Evolutionary conservation across 2,113 vertebrate genomes (phyloP).

Genomic region (Callochromis pleurospilus): DNA sequence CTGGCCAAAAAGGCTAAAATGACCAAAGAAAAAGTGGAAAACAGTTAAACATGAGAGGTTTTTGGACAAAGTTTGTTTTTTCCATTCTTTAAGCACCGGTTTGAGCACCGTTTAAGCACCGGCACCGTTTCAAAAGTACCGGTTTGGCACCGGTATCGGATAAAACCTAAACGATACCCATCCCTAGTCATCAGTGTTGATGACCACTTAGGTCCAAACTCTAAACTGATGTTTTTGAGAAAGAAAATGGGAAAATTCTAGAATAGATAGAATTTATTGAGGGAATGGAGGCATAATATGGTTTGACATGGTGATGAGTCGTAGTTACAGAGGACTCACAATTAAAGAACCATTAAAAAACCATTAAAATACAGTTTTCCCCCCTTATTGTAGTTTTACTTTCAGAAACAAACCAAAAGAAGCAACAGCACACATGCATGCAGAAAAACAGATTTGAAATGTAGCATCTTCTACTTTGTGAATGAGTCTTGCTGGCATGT

Average conservation of each 20-base stretch:
- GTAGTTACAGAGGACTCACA: background rate
- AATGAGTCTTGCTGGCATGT: background rate
- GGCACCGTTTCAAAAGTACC: too few relatives aligned
- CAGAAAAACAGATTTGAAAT: background rate
- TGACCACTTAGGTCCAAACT: background rate
- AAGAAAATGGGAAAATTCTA: background rate
- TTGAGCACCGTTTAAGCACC: too few relatives aligned
- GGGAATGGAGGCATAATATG: background rate
- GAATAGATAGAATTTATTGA: background rate
- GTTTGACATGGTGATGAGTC: background rate
- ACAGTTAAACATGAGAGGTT: too few relatives aligned
- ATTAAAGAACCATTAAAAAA: background rate
- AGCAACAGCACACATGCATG: background rate
- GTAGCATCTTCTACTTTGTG: background rate
- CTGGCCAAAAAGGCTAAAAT: too few relatives aligned
- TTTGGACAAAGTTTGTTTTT: too few relatives aligned
- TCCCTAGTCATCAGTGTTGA: background rate
- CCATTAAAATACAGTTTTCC: background rate
- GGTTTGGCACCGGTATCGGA: too few relatives aligned
- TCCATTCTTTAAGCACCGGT: too few relatives aligned
- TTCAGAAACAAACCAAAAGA: background rate
- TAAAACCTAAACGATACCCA: too few relatives aligned
- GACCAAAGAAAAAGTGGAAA: too few relatives aligned
- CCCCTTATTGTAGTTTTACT: background rate
- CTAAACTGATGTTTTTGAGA: background rate